These are phyloP conservation scores for Ploceus nigricollis DNA, from an alignment of 2,113 vertebrate genomes.

Conservation along the genomic window DNA sequence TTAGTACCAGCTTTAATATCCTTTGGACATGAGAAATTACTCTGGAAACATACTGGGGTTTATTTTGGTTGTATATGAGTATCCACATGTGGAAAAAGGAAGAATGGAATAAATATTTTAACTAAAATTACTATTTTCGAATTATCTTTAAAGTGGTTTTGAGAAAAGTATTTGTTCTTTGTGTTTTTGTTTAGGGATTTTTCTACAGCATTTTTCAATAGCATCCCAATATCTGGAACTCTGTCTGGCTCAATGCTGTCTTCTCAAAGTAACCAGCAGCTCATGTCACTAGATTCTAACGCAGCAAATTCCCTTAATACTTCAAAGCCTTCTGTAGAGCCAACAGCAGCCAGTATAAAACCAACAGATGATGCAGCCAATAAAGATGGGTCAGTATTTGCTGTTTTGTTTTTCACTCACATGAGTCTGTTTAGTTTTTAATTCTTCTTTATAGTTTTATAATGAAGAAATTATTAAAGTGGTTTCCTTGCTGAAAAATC, in stretches of 20 bases:
- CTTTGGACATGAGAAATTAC: neutral
- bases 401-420: neutral
- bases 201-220: slow-evolving; percentile 97
- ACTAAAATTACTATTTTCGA: neutral
- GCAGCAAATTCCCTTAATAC: slow-evolving; percentile 79
- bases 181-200: slow-evolving; percentile 83
- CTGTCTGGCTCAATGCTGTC: slow-evolving; percentile 89
- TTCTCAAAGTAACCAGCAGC: slow-evolving; percentile 86
- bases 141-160: neutral
- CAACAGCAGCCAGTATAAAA: slow-evolving; percentile 75
- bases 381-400: slow-evolving; percentile 83
- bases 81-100: neutral
- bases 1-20: neutral
- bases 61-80: neutral
- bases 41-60: neutral
- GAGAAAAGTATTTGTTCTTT: neutral
- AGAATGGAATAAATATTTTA: neutral
- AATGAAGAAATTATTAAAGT: neutral
- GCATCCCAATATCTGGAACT: slow-evolving; percentile 87
- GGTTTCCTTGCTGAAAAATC: neutral
- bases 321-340: slow-evolving; percentile 81
- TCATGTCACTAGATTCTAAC: slow-evolving; percentile 86
- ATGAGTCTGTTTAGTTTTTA: neutral
- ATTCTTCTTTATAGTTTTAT: neutral
- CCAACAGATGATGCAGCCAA: slow-evolving; percentile 78